phyloP scores from a whole-genome alignment of 2,797 vertebrate species.

The Parauchenoglanis punctatus region DNA sequence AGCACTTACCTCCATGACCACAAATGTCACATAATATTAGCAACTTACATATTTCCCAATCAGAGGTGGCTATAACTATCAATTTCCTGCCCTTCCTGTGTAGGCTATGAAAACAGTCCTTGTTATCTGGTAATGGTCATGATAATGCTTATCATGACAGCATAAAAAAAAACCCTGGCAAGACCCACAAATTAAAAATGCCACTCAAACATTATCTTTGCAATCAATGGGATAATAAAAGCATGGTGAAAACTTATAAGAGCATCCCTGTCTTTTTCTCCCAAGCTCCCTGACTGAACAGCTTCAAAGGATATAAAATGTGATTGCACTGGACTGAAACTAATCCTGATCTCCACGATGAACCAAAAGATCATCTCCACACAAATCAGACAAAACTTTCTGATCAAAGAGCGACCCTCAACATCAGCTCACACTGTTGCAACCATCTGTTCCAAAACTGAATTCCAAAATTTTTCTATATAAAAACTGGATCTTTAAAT shows the following conservation, averaged over 20 bases:
- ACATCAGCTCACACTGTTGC: constrained; percentile 57
- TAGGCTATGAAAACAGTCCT: background rate
- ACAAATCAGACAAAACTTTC: constrained; percentile 75
- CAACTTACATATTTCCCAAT: background rate
- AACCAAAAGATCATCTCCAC: constrained; percentile 75
- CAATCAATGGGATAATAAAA: constrained; percentile 44
- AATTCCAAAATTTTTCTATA: background rate
- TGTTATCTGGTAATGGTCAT: background rate
- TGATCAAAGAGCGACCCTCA: constrained; percentile 76
- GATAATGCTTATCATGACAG: constrained; percentile 33
- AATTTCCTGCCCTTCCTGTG: constrained; percentile 1
- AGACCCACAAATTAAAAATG: constrained; percentile 43
- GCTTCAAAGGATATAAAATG: constrained; percentile 72
- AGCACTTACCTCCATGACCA: background rate
- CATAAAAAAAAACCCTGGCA: constrained; percentile 32
- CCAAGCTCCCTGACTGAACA: constrained; percentile 70
- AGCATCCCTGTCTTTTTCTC: constrained; percentile 56
- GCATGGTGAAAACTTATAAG: constrained; percentile 52
- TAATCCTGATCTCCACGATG: constrained; percentile 80
- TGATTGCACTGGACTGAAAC: constrained; percentile 70
- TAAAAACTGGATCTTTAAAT: background rate
- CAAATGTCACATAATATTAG: constrained; percentile 1
- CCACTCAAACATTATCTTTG: constrained; percentile 39
- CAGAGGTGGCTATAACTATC: background rate
- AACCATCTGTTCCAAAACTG: background rate